These are phyloP conservation scores for Uropsilus gracilis DNA, from an alignment of 2,113 vertebrate genomes.

Conservation along the genomic window DNA sequence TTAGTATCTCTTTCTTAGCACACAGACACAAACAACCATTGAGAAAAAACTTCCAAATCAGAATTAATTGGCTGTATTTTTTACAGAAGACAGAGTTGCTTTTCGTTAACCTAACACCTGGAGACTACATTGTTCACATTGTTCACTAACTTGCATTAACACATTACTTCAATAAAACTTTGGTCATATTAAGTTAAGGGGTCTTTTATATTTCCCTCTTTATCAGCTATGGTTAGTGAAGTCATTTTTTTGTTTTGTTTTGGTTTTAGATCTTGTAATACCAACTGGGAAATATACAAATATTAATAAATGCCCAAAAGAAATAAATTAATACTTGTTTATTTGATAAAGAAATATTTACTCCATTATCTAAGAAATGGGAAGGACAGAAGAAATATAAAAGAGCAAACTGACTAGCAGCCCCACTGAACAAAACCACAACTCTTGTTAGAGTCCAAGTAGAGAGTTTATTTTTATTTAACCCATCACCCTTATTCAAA, in stretches of 20 bases:
- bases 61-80: background rate
- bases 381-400: background rate
- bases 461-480: no score
- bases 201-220: background rate
- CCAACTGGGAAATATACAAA: conserved; percentile 77
- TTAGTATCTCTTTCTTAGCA: background rate
- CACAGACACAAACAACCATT: background rate
- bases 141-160: no score
- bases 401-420: background rate
- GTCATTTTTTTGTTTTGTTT: no score
- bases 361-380: conserved; percentile 47
- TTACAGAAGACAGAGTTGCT: background rate
- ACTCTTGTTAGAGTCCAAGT: background rate
- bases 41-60: background rate
- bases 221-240: background rate
- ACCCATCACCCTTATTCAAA: no score
- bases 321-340: no score
- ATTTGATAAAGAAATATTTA: no score
- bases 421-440: background rate
- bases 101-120: background rate
- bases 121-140: background rate
- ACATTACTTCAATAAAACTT: no score
- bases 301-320: conserved; percentile 81
- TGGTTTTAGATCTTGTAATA: conserved; percentile 59
- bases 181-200: no score